Conservation (phyloP, 2,797 vertebrate genomes). For the Apogon talboti region DNA sequence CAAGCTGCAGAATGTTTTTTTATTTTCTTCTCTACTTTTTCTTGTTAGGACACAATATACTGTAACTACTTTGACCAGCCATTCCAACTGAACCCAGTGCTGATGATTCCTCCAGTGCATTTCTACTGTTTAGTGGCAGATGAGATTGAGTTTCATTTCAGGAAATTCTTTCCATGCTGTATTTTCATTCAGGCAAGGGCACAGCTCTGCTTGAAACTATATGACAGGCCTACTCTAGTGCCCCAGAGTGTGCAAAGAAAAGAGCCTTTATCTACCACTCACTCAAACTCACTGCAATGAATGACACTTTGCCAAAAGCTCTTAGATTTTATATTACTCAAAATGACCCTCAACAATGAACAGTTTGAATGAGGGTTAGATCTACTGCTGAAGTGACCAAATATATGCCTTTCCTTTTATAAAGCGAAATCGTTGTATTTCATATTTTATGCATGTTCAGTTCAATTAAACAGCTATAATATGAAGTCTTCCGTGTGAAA, state of each 20-base stretch:
- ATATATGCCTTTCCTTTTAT: slow-evolving; percentile 19
- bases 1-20: slow-evolving; percentile 3
- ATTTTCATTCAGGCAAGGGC: slow-evolving; percentile 72
- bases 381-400: slow-evolving; percentile 43
- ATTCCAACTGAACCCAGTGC: slow-evolving; percentile 56
- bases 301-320: slow-evolving; percentile 66
- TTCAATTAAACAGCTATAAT: slow-evolving; percentile 56
- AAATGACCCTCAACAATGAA: slow-evolving; percentile 36
- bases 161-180: slow-evolving; percentile 82
- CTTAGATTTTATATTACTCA: slow-evolving; percentile 68
- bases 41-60: slow-evolving; percentile 27
- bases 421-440: slow-evolving; percentile 29
- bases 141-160: slow-evolving; percentile 84
- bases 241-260: slow-evolving; percentile 67
- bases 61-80: slow-evolving; percentile 47
- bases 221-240: slow-evolving; percentile 39
- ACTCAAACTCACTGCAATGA: slow-evolving; percentile 54
- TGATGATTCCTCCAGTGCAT: slow-evolving; percentile 73
- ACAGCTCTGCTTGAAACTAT: slow-evolving; percentile 55
- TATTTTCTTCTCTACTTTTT: slow-evolving; percentile 18
- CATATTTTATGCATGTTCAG: slow-evolving; percentile 18
- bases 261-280: slow-evolving; percentile 75
- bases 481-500: slow-evolving; percentile 26
- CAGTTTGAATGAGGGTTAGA: slow-evolving; percentile 37
- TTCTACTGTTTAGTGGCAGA: slow-evolving; percentile 82